These are phyloP conservation scores for Lanius collurio DNA, from an alignment of 2,113 vertebrate species.

Conservation along the genomic window DNA sequence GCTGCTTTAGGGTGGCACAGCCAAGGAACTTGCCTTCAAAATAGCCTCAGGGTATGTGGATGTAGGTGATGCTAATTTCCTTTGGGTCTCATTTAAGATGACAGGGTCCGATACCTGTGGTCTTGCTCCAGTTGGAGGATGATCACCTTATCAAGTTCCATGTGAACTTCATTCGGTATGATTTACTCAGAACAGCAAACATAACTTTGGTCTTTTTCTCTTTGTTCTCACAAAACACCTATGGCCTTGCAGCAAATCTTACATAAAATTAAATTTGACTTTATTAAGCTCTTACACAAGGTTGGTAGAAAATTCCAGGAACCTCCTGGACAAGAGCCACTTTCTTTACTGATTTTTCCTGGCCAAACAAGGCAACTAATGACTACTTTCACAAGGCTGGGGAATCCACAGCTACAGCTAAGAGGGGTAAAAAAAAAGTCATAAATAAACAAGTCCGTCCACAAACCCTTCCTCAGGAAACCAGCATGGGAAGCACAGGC, in stretches of 20 bases:
- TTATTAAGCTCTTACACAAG: slow-evolving; percentile 20
- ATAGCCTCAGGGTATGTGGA: neutral
- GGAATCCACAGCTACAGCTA: slow-evolving; percentile 42
- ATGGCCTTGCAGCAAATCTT: neutral
- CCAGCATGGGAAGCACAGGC: slow-evolving; percentile 42
- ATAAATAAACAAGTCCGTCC: slow-evolving; percentile 15
- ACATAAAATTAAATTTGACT: slow-evolving; percentile 11
- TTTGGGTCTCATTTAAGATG: neutral
- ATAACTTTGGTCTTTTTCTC: neutral
- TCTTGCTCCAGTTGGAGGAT: neutral
- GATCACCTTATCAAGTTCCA: neutral
- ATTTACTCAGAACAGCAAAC: neutral
- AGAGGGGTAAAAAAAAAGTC: neutral
- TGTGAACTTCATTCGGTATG: neutral
- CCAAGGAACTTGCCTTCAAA: neutral
- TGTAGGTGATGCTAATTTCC: neutral
- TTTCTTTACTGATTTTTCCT: slow-evolving; percentile 13
- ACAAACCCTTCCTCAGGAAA: slow-evolving; percentile 61
- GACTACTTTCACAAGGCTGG: slow-evolving; percentile 9
- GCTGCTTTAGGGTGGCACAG: neutral
- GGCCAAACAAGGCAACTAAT: slow-evolving; percentile 13
- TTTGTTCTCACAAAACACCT: neutral
- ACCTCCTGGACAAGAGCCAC: neutral
- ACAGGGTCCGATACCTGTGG: neutral
- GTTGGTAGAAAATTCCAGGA: slow-evolving; percentile 37